Conservation (phyloP, 2,888 invertebrate species). For the Steinernema scapterisci region DNA sequence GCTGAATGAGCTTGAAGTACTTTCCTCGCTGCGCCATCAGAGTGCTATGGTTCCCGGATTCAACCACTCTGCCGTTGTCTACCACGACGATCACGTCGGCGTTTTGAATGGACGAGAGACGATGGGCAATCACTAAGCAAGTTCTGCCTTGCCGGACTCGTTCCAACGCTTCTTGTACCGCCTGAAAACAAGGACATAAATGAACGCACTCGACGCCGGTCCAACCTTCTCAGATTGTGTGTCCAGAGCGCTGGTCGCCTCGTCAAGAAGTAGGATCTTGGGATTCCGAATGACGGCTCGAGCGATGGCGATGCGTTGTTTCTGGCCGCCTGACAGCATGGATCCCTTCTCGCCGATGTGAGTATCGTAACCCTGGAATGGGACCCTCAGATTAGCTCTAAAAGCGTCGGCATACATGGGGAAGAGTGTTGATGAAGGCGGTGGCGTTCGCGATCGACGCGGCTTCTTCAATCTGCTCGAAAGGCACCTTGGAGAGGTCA, state of each 20-base stretch:
- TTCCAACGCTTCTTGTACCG: slow-evolving; percentile 85
- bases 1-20: slow-evolving; percentile 48
- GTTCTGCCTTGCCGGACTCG: slow-evolving; percentile 79
- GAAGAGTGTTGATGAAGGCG: slow-evolving; percentile 38
- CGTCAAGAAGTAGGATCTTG: slow-evolving; percentile 35
- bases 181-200: not conserved
- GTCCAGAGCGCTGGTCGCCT: slow-evolving; percentile 37
- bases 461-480: slow-evolving; percentile 43
- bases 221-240: slow-evolving; percentile 36
- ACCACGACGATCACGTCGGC: slow-evolving; percentile 74
- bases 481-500: slow-evolving; percentile 30
- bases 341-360: slow-evolving; percentile 42
- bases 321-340: slow-evolving; percentile 38
- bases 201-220: not conserved
- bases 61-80: slow-evolving; percentile 54
- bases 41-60: slow-evolving; percentile 52
- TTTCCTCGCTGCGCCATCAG: slow-evolving; percentile 49
- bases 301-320: slow-evolving; percentile 37
- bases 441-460: slow-evolving; percentile 42
- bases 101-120: slow-evolving; percentile 78
- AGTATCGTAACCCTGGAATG: slow-evolving; percentile 28
- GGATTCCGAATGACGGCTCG: slow-evolving; percentile 35
- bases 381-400: not conserved
- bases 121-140: slow-evolving; percentile 84
- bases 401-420: slow-evolving; percentile 35